These are phyloP conservation scores for Fringilla coelebs DNA, from an alignment of 2,797 vertebrate genomes.

Conservation along the genomic window DNA sequence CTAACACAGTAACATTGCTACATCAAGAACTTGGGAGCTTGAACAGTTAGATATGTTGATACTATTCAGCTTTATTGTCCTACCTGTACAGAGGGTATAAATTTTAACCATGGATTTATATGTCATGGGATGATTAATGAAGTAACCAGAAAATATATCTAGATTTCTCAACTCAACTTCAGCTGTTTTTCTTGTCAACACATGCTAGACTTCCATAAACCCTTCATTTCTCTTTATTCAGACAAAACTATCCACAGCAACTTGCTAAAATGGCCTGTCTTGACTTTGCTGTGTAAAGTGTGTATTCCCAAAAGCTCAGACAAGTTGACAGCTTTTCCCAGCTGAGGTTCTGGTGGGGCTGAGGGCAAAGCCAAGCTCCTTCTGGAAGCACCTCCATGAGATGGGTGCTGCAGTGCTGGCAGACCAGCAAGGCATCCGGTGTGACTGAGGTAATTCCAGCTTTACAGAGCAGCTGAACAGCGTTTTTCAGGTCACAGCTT, in stretches of 20 bases:
- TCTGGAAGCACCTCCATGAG: background rate
- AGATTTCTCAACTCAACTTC: background rate
- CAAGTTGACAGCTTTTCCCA: background rate
- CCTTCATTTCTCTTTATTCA: background rate
- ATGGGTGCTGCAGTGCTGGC: background rate
- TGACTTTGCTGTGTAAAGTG: background rate
- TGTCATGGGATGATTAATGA: background rate
- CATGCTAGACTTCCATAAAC: background rate
- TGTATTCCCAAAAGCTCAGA: background rate
- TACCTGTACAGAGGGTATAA: background rate
- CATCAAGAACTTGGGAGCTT: background rate
- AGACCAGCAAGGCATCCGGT: fast-evolving
- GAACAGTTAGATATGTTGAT: background rate
- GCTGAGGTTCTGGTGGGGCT: background rate
- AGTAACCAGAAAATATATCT: background rate
- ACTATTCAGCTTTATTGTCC: background rate
- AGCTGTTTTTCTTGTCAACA: background rate
- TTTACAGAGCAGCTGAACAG: background rate
- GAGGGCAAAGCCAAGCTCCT: background rate
- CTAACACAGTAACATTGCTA: background rate
- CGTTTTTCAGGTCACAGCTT: background rate
- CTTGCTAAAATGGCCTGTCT: background rate
- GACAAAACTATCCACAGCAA: background rate
- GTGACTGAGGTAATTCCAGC: background rate
- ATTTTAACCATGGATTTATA: background rate